Conservation (phyloP, 2,888 invertebrate species). For the Andricus quercusramuli region DNA sequence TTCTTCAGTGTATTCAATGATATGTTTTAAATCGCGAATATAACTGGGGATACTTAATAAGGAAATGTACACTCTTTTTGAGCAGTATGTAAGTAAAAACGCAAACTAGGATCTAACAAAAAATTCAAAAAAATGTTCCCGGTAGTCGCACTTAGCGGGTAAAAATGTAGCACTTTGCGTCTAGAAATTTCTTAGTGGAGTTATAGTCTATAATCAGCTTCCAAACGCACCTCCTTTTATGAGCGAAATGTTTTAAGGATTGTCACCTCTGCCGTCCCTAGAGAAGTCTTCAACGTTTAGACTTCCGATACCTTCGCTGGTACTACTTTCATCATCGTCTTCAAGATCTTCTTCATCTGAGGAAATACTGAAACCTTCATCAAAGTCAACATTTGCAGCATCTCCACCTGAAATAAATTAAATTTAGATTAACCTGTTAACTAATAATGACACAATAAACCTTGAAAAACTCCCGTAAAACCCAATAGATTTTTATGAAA, state of each 20-base stretch:
- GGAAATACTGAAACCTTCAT: slow-evolving; percentile 60
- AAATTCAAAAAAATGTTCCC: neutral
- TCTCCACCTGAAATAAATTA: slow-evolving; percentile 45
- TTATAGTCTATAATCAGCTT: no score
- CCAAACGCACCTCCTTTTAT: slow-evolving; percentile 17
- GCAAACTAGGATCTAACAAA: slow-evolving; percentile 4
- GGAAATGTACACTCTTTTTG: neutral
- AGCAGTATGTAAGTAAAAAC: slow-evolving; percentile 12
- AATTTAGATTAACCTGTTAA: neutral
- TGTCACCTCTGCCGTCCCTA: neutral
- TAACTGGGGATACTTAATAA: neutral
- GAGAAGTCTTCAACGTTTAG: neutral
- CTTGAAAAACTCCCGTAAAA: no score
- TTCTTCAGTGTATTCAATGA: neutral
- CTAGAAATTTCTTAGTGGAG: neutral
- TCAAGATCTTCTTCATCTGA: slow-evolving; percentile 58
- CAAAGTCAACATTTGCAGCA: slow-evolving; percentile 49
- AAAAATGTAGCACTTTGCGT: neutral
- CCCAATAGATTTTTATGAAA: no score
- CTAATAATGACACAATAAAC: no score
- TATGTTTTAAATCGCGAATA: neutral
- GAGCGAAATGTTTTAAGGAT: slow-evolving; percentile 5
- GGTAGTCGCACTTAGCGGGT: neutral
- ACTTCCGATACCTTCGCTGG: neutral
- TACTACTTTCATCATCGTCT: slow-evolving; percentile 46